These are phyloP conservation scores for Clunio marinus DNA, from an alignment of 2,888 invertebrate genomes.

Conservation along the genomic window DNA sequence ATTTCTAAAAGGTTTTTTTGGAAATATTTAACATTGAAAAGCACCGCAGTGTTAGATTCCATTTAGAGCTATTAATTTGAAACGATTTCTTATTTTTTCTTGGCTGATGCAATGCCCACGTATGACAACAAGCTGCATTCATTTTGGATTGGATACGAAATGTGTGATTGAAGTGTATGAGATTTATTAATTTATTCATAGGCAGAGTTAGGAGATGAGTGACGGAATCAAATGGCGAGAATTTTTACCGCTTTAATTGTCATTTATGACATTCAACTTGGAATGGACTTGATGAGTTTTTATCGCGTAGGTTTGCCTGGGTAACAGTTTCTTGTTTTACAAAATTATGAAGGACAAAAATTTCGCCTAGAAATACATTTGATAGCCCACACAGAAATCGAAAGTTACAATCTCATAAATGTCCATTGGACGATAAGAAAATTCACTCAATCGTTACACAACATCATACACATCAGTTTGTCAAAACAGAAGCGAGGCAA, in stretches of 20 bases:
- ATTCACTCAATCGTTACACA: not conserved
- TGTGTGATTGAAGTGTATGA: not conserved
- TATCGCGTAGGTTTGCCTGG: not conserved
- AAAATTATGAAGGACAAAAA: no score
- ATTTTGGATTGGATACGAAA: not conserved
- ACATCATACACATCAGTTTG: not conserved
- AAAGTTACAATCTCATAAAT: no score
- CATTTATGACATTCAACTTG: not conserved
- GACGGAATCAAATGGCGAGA: not conserved
- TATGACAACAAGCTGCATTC: not conserved
- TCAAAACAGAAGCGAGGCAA: not conserved
- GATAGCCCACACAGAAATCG: no score
- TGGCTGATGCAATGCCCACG: not conserved
- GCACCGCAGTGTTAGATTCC: not conserved
- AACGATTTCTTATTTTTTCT: not conserved
- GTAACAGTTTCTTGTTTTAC: no score
- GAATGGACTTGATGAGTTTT: not conserved
- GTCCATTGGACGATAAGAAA: no score
- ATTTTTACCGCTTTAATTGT: not conserved
- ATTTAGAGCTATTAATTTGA: not conserved
- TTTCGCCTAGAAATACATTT: no score
- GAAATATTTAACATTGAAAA: not conserved
- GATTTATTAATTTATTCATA: slow-evolving; percentile 15
- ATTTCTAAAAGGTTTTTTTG: no score
- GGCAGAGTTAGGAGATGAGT: not conserved